Evolutionary conservation across 2,888 invertebrate genomes (phyloP), one percentile per base, ranked within the genome.

Genomic region (Habrosyne pyritoides): DNA sequence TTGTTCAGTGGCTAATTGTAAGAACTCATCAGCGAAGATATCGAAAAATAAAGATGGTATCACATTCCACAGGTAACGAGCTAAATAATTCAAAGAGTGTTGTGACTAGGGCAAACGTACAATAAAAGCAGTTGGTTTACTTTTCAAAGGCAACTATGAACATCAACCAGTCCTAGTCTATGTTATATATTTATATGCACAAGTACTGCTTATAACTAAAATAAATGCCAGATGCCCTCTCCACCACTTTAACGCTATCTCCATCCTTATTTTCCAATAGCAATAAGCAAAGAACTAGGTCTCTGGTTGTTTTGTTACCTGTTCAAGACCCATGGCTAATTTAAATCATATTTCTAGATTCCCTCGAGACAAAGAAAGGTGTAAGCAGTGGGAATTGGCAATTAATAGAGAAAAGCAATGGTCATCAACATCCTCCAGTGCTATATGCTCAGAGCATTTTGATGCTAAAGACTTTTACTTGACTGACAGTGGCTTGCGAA

Each of bases 371-470:
- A 77, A 72, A 52, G 71, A 69, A 0, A 77, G 90, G 52, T 76
- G 84, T 1, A 76, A 70, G n/a, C 69, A 77, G 14, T 89, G 90
- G 90, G 88, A 89, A 66, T 56, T 83, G 49, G 87, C 89, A 10
- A 83, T 91, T 8, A 85, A 87, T 56, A 77, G 89, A 33, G 82
- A 83, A 47, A 66, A 73, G 18, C 72, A 79, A 0, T 91, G 89
- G 89, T 53, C 59, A 0, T 75, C 89, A 0, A 85, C 87, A n/a
- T 18, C 67, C 0, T 88, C 83, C 0, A 90, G 89, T 71, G 75
- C 84, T 0, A 86, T 90, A 10, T 91, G 90, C 60, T 91, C 89
- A 0, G 84, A 88, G 59, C 90, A 90, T 63, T 90, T 90, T 63
- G 77, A 75, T 6, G 56, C 77, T 0, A 75, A 70, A 53, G 82